phyloP scores from a whole-genome alignment of 2,888 invertebrate species.

The Agrenia bidenticulata region DNA sequence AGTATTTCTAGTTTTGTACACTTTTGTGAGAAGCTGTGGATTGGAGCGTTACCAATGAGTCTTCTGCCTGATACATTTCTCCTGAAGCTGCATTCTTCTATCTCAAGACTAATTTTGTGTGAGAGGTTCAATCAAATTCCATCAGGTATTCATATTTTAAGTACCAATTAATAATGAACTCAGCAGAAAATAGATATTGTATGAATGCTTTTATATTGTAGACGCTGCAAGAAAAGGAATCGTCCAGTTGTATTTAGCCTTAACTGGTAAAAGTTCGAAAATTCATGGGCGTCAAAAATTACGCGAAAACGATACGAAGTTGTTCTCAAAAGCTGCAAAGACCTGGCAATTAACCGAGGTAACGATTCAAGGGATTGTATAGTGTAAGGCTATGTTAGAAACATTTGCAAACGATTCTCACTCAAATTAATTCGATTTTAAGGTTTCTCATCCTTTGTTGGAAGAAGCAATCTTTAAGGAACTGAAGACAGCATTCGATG shows the following conservation, averaged over 20 bases:
- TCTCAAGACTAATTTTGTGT: background rate
- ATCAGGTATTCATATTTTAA: slow-evolving; percentile 1
- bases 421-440: background rate
- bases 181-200: too few relatives aligned
- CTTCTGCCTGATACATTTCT: background rate
- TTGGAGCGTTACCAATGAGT: background rate
- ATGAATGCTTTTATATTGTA: too few relatives aligned
- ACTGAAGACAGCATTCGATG: background rate
- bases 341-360: background rate
- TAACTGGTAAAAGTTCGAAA: too few relatives aligned
- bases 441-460: slow-evolving; percentile 9
- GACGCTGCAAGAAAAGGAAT: too few relatives aligned
- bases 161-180: too few relatives aligned
- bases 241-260: too few relatives aligned
- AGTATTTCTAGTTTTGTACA: background rate
- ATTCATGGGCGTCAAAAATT: background rate
- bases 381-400: too few relatives aligned
- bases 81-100: background rate
- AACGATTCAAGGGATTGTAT: too few relatives aligned
- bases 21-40: background rate
- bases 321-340: background rate
- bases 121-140: background rate
- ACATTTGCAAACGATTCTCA: too few relatives aligned
- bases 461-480: slow-evolving; percentile 9
- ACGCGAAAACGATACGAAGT: background rate